phyloP scores from a whole-genome alignment of 2,797 vertebrate species.

The Acanthopagrus latus region DNA sequence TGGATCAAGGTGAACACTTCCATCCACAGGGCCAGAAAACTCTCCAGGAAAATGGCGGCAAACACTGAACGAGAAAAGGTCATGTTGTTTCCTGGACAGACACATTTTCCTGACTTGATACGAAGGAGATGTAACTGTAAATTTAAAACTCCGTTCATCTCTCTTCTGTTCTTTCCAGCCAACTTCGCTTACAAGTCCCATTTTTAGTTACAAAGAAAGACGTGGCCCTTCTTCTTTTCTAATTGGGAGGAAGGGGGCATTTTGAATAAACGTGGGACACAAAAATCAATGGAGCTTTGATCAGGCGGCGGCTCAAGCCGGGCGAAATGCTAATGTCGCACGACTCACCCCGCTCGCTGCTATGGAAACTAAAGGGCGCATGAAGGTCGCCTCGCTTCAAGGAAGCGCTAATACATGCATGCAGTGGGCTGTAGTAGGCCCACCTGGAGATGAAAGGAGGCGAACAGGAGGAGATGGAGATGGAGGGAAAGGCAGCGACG shows the following conservation, averaged over 20 bases:
- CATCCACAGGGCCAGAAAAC: no score
- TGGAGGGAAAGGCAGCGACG: conserved; percentile 27
- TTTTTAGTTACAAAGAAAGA: conserved; percentile 56
- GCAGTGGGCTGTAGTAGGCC: conserved; percentile 67
- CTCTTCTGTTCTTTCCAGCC: conserved; percentile 3
- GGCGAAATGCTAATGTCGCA: conserved; percentile 71
- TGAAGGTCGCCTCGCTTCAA: conserved; percentile 79
- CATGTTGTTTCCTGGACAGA: not conserved
- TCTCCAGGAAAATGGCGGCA: not conserved
- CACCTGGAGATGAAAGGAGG: conserved; percentile 80
- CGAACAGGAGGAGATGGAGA: conserved; percentile 46
- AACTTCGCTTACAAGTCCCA: conserved; percentile 49
- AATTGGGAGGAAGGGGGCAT: conserved; percentile 46
- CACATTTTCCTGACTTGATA: conserved; percentile 5
- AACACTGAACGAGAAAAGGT: not conserved
- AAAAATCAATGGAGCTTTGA: conserved; percentile 81
- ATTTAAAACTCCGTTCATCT: conserved; percentile 19
- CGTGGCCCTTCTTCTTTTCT: conserved; percentile 34
- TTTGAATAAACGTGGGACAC: conserved; percentile 73
- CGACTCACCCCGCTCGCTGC: conserved; percentile 61
- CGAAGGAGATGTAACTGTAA: not conserved
- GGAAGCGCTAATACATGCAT: conserved; percentile 78
- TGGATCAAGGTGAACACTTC: not conserved
- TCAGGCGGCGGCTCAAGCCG: conserved; percentile 51
- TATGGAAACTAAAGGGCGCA: conserved; percentile 81